Percentiles rank a stretch among this genome's conserved stretches.
Conservation (phyloP, 2,888 invertebrate genomes). For the Hypselothyrea guttata region DNA sequence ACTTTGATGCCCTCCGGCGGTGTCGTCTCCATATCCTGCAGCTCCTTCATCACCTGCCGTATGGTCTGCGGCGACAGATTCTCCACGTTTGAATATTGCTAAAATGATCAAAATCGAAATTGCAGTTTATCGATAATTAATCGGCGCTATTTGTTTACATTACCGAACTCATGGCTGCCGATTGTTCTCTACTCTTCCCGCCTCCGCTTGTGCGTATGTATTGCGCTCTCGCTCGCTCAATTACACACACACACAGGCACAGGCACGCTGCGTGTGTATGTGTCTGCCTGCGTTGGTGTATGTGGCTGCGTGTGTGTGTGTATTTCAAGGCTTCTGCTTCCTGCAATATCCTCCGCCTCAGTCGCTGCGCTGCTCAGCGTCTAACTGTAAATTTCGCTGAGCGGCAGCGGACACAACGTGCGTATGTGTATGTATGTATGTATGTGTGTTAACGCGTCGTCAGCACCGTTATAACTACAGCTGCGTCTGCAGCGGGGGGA, state of each 20-base stretch:
- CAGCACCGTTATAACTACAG: too few species aligned
- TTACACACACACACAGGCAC: constrained; percentile 1
- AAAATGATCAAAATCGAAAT: constrained; percentile 3
- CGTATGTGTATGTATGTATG: too few species aligned
- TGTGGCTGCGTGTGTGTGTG: constrained; percentile 7
- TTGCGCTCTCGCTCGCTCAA: constrained; percentile 4
- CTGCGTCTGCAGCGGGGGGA: constrained; percentile 28
- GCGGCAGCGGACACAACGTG: constrained; percentile 1
- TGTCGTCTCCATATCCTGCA: constrained; percentile 90
- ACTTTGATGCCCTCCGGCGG: constrained; percentile 97
- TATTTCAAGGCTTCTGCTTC: constrained; percentile 48
- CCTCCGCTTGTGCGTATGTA: constrained; percentile 23
- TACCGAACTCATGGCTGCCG: constrained; percentile 64
- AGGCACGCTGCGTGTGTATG: constrained; percentile 1
- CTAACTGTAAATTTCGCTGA: constrained; percentile 44
- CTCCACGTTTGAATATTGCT: constrained; percentile 94
- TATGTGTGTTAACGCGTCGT: too few species aligned
- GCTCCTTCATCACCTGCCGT: constrained; percentile 92
- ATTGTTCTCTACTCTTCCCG: too few species aligned
- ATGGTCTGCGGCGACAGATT: constrained; percentile 97
- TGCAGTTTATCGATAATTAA: constrained; percentile 12
- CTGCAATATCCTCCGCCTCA: too few species aligned
- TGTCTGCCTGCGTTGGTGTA: constrained; percentile 6
- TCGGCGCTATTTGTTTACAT: constrained; percentile 65
- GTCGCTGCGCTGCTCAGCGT: too few species aligned